Conservation (phyloP, 2,797 vertebrate genomes). For the Acanthis flammea region DNA sequence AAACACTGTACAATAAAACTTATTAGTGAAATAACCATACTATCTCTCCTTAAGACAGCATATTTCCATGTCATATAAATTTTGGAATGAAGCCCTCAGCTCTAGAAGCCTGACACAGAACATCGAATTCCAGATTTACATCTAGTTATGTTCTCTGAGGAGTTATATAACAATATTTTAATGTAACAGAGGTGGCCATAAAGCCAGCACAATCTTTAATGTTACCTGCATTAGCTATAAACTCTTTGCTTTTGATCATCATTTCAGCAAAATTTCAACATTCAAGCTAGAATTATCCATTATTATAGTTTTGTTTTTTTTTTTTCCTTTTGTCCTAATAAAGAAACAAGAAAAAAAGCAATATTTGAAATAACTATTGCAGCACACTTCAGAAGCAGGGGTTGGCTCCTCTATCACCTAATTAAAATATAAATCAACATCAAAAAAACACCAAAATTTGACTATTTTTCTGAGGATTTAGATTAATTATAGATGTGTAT, state of each 20-base stretch:
- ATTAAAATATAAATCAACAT: background rate
- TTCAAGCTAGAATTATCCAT: background rate
- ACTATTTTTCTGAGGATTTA: background rate
- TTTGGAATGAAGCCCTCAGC: background rate
- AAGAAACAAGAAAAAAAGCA: background rate
- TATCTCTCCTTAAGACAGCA: background rate
- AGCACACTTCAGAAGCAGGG: background rate
- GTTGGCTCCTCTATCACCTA: background rate
- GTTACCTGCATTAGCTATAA: background rate
- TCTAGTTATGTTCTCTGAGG: background rate
- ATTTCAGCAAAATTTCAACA: background rate
- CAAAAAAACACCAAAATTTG: background rate
- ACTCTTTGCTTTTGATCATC: background rate
- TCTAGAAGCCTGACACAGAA: background rate
- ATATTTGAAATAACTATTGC: background rate
- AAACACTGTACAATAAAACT: background rate
- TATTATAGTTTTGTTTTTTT: background rate
- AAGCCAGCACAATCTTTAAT: background rate
- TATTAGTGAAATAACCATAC: background rate
- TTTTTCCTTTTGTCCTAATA: background rate
- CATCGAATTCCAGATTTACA: background rate
- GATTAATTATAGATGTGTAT: background rate
- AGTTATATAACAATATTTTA: background rate
- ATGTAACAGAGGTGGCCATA: background rate
- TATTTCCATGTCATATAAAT: background rate